Evolutionary conservation across 2,797 vertebrate species (phyloP), one percentile per base, ranked within the genome.

Genomic region (Sarcophilus harrisii): DNA sequence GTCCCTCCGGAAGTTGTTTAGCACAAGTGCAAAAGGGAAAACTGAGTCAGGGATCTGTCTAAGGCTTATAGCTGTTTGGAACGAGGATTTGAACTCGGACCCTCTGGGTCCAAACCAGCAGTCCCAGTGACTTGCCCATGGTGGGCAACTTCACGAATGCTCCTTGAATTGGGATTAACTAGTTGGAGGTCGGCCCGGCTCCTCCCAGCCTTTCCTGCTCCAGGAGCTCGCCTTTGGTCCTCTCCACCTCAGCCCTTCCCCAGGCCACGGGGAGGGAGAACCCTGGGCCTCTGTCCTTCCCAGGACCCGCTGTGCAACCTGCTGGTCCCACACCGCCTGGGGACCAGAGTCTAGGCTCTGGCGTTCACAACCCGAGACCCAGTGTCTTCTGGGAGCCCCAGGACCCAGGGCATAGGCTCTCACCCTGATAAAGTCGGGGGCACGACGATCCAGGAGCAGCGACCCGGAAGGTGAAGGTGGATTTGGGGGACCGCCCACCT

Each of bases 391-490:
- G 30, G 29, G 49, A 32, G 29, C 18, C 60, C 57, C 73, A 13
- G n/a, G 52, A 1, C 0, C 27, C 1, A 30, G 10, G 10, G 30
- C 0, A 32, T 0, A 0, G 18, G 14, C 3, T 3, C 97, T 98
- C 91, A 99, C 99, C 97, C 98, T 90, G 45, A 99, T 49, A 49
- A 94, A 94, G 93, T 98, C 98, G 14, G 94, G 95, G 92, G 95
- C 96, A 5, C 97, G 97, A 24, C 96, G 96, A 95, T 97, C 97
- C 96, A 99, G n/a, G 38, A 98, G 97, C 29, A 99, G 94, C 1
- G n/a, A n/a, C n/a, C n/a, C n/a, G n/a, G n/a, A n/a, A 98, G 98
- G 0, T 94, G 93, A 91, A 99, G 87, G 5, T 98, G 98, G 52
- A 99, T 52, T 95, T 91, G 54, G 14, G 13, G 95, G 55, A 96